A percentile compares a stretch with the other conserved stretches of the same genome.
phyloP scores from a whole-genome alignment of 2,888 invertebrate species.

The Yponomeuta sedellus region DNA sequence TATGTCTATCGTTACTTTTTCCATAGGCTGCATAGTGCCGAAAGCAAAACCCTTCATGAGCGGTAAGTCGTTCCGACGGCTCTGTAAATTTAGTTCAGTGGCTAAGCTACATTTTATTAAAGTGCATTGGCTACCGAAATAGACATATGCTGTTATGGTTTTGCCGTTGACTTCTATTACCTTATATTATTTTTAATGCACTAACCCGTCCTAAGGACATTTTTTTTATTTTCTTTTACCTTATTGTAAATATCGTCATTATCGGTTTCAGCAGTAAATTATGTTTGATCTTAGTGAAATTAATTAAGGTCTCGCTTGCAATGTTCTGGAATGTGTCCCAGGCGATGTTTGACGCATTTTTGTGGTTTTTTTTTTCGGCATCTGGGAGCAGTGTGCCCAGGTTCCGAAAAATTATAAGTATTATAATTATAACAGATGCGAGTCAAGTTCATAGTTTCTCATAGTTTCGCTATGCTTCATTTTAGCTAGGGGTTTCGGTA shows the following conservation, averaged over 20 bases:
- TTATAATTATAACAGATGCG: slow-evolving; percentile 13
- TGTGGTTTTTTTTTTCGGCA: slow-evolving; percentile 4
- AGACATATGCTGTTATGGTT: slow-evolving; percentile 1
- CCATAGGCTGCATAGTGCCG: slow-evolving; percentile 9
- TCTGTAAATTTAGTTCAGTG: not conserved
- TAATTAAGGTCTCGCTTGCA: not conserved
- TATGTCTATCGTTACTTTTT: not conserved
- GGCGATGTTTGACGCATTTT: slow-evolving; percentile 8
- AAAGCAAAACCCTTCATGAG: slow-evolving; percentile 12
- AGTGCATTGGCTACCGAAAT: slow-evolving; percentile 6
- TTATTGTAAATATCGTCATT: slow-evolving; percentile 2
- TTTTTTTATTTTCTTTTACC: too few species aligned
- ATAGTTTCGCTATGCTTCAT: not conserved
- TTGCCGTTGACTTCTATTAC: not conserved
- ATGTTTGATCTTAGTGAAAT: not conserved
- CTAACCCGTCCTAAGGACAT: too few species aligned
- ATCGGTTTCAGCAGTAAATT: not conserved
- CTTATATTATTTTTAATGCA: too few species aligned
- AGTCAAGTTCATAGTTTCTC: not conserved
- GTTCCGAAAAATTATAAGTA: slow-evolving; percentile 6
- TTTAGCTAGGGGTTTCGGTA: not conserved
- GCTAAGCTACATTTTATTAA: slow-evolving; percentile 3
- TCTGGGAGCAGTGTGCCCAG: slow-evolving; percentile 9
- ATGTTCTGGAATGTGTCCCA: not conserved
- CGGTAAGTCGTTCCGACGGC: not conserved